A percentile compares a stretch with the other conserved stretches of the same genome.
These are phyloP conservation scores for Eupithecia exiguata DNA, from an alignment of 2,888 invertebrate genomes.

Conservation along the genomic window DNA sequence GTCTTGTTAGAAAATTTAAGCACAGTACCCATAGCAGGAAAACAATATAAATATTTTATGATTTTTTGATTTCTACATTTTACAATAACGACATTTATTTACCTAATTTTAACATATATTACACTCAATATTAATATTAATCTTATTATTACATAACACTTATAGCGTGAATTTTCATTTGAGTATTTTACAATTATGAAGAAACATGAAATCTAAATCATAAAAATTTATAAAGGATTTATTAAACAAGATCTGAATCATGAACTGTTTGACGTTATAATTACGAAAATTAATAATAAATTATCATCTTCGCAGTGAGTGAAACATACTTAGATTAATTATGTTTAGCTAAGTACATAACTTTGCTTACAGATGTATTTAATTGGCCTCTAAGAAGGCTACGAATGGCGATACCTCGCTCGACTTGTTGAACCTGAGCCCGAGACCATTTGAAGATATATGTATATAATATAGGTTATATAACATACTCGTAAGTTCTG, in stretches of 20 bases:
- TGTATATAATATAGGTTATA: too few relatives aligned
- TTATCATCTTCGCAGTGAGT: background rate
- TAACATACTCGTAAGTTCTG: too few relatives aligned
- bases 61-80: conserved; percentile 1
- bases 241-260: background rate
- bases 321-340: background rate
- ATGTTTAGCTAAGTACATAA: background rate
- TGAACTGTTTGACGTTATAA: conserved; percentile 3
- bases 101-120: conserved; percentile 31
- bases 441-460: too few relatives aligned
- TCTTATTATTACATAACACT: conserved; percentile 37
- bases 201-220: background rate
- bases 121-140: conserved; percentile 35
- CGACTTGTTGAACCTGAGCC: background rate
- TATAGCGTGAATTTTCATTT: conserved; percentile 30
- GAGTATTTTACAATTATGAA: conserved; percentile 17
- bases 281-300: background rate
- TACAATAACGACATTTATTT: conserved; percentile 32
- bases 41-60: conserved; percentile 33
- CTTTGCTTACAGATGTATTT: background rate
- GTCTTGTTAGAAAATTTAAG: conserved; percentile 5
- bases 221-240: background rate
- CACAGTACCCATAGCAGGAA: conserved; percentile 48
- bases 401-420: background rate
- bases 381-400: background rate